Conservation (phyloP, 2,888 invertebrate species). For the Catocala nupta region DNA sequence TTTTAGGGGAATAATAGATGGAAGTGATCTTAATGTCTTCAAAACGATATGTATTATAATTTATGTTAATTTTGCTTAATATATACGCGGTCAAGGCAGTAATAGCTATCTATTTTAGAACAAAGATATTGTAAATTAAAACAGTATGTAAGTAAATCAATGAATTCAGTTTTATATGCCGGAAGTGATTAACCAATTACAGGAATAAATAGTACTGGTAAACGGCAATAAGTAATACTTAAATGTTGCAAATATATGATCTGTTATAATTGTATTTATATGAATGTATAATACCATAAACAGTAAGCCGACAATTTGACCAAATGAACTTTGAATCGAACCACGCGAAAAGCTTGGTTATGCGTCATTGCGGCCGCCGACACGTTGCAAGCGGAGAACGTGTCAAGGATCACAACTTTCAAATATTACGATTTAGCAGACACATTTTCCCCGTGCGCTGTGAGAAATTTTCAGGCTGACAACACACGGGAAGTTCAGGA, state of each 20-base stretch:
- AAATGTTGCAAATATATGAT: too few relatives aligned
- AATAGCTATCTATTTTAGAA: constrained; percentile 5
- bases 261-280: too few relatives aligned
- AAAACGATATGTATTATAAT: constrained; percentile 15
- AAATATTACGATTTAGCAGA: constrained; percentile 46
- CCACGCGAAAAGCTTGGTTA: constrained; percentile 65
- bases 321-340: constrained; percentile 56
- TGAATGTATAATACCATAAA: constrained; percentile 8
- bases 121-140: neutral
- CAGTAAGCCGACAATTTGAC: constrained; percentile 36
- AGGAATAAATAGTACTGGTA: too few relatives aligned
- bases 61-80: constrained; percentile 27
- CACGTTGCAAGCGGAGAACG: constrained; percentile 59
- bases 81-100: constrained; percentile 15
- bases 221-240: too few relatives aligned
- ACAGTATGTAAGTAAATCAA: neutral
- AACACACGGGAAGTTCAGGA: constrained; percentile 86
- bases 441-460: constrained; percentile 59
- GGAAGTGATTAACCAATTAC: too few relatives aligned
- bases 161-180: neutral
- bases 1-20: neutral
- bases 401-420: constrained; percentile 84
- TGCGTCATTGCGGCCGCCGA: constrained; percentile 67
- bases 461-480: constrained; percentile 64
- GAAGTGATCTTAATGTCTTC: neutral